These are phyloP conservation scores for Brienomyrus brachyistius DNA, from an alignment of 2,113 vertebrate genomes.

Conservation along the genomic window DNA sequence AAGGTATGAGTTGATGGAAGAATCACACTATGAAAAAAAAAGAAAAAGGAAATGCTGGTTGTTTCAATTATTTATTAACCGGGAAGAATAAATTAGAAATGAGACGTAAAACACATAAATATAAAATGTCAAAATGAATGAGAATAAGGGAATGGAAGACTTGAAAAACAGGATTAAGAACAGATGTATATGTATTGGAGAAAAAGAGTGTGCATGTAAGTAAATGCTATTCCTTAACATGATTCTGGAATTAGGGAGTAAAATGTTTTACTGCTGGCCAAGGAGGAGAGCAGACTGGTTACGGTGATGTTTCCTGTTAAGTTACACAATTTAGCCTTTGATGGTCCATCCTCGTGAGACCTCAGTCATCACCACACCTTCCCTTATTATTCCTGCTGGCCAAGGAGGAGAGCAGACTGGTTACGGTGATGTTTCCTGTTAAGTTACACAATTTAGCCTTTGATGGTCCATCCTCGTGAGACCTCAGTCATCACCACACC, in stretches of 20 bases:
- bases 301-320: neutral
- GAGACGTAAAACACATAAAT: neutral
- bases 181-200: neutral
- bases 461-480: too few species aligned
- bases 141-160: neutral
- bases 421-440: too few species aligned
- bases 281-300: neutral
- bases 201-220: neutral
- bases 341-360: neutral
- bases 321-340: neutral
- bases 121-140: neutral
- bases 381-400: neutral
- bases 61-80: neutral
- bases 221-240: neutral
- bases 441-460: too few species aligned
- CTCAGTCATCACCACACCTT: neutral
- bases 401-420: too few species aligned
- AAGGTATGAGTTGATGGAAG: neutral
- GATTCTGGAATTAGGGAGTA: neutral
- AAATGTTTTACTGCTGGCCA: neutral
- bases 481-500: neutral
- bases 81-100: neutral
- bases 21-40: neutral
- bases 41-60: neutral
- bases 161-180: neutral